Conservation (phyloP, 2,113 vertebrate species). For the Myocastor coypus region DNA sequence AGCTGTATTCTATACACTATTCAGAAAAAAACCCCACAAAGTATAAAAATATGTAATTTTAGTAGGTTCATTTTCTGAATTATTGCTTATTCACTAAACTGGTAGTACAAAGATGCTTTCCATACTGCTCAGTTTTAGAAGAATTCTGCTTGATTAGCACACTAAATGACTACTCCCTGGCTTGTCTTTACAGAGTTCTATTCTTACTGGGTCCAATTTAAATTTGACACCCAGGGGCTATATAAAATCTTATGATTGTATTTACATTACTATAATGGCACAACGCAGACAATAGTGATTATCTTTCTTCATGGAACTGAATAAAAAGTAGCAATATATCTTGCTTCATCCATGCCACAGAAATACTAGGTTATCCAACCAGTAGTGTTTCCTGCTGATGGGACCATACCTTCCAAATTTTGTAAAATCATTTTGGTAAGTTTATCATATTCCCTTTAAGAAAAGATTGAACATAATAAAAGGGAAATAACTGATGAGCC, state of each 20-base stretch:
- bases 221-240: conserved; percentile 52
- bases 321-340: background rate
- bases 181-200: conserved; percentile 70
- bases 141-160: conserved; percentile 67
- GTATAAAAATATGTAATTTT: conserved; percentile 63
- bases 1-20: conserved; percentile 10
- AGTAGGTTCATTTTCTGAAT: conserved; percentile 44
- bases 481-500: conserved; percentile 30
- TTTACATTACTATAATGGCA: conserved; percentile 58
- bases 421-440: conserved; percentile 39
- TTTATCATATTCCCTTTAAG: conserved; percentile 47
- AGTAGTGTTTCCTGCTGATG: background rate
- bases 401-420: conserved; percentile 21
- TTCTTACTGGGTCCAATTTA: conserved; percentile 67
- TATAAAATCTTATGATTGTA: conserved; percentile 68
- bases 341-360: conserved; percentile 13
- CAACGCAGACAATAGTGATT: conserved; percentile 28
- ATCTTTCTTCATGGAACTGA: conserved; percentile 35
- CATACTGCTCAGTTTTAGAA: conserved; percentile 38
- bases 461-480: conserved; percentile 21
- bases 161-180: conserved; percentile 51
- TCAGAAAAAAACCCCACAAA: conserved; percentile 21
- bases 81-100: conserved; percentile 43
- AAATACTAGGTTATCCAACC: background rate
- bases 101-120: conserved; percentile 55